phyloP scores from a whole-genome alignment of 2,113 vertebrate species.

The Bettongia penicillata region DNA sequence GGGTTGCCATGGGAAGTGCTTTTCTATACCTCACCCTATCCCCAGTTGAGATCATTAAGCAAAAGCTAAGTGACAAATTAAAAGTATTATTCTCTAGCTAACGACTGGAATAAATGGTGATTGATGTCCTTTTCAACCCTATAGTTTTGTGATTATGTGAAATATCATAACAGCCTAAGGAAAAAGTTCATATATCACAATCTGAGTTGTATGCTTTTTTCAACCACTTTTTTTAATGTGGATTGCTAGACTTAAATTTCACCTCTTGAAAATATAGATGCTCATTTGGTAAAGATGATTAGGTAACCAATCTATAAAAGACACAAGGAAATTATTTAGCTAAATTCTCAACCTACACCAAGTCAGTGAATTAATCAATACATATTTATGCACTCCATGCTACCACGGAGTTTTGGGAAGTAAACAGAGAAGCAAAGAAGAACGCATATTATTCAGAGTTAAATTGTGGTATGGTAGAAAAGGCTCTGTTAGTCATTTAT shows the following conservation, averaged over 20 bases:
- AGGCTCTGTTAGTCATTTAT: background rate
- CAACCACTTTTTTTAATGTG: background rate
- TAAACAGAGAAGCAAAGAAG: background rate
- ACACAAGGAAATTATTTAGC: background rate
- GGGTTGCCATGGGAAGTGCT: background rate
- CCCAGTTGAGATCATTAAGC: background rate
- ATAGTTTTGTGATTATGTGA: background rate
- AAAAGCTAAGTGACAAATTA: background rate
- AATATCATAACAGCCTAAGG: background rate
- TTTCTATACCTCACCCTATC: background rate
- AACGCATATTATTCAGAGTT: background rate
- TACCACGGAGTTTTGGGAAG: background rate
- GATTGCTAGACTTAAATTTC: background rate
- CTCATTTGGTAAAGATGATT: constrained; percentile 33
- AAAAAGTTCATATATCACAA: background rate
- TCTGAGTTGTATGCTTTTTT: background rate
- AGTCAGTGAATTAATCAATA: background rate
- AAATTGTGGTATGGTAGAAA: background rate
- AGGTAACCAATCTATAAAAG: constrained; percentile 5
- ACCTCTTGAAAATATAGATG: constrained; percentile 26
- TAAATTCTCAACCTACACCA: background rate
- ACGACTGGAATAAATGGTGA: background rate
- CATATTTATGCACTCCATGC: background rate
- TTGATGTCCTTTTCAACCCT: background rate
- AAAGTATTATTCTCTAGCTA: background rate